phyloP scores from a whole-genome alignment of 2,797 vertebrate species.

The Ispidina lecontei region DNA sequence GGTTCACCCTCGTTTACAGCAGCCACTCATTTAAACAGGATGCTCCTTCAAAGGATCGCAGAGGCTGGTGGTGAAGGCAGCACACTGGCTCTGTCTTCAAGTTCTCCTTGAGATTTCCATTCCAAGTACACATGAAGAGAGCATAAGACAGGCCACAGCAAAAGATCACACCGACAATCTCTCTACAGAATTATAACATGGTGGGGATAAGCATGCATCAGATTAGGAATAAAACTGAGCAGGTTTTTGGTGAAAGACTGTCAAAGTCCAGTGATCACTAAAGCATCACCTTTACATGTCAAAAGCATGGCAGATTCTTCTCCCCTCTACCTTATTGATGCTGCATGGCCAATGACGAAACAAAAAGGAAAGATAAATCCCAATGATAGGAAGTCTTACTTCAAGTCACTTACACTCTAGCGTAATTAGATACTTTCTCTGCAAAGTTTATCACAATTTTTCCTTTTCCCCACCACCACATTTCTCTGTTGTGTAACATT shows the following conservation, averaged over 20 bases:
- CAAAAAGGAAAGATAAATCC: not conserved
- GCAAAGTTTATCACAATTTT: not conserved
- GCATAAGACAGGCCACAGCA: not conserved
- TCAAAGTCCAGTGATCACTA: not conserved
- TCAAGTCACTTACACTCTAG: not conserved
- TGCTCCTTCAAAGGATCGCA: not conserved
- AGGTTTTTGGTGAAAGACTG: fast-evolving
- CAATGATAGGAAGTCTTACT: not conserved
- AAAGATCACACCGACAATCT: not conserved
- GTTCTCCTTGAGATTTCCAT: not conserved
- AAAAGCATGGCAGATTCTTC: not conserved
- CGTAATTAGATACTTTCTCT: not conserved
- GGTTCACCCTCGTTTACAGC: not conserved
- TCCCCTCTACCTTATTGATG: not conserved
- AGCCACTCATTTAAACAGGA: not conserved
- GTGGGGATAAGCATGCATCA: not conserved
- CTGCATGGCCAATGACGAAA: not conserved
- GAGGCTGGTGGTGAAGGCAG: not conserved
- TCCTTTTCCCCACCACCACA: not conserved
- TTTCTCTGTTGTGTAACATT: not conserved
- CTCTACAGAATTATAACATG: fast-evolving
- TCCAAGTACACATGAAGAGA: not conserved
- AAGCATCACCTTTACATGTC: not conserved
- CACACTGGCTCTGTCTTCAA: not conserved
- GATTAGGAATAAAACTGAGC: not conserved